Evolutionary conservation across 2,797 vertebrate species (phyloP), one percentile per base, ranked within the genome.

Genomic region (Crax fasciolata): DNA sequence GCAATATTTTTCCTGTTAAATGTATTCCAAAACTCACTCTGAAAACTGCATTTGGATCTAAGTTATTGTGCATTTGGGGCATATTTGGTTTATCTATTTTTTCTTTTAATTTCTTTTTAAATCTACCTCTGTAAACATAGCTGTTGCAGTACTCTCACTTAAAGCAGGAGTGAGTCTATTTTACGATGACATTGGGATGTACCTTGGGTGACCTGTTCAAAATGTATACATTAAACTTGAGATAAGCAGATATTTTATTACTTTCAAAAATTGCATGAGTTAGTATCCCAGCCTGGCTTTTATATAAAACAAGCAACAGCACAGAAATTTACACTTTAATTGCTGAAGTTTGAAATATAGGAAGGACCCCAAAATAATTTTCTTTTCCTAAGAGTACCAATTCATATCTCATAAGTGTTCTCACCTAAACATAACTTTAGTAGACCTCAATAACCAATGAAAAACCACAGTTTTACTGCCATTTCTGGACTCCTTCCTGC

Each of bases 401-500:
- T 67, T 70, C 32, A 66, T 82, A 89, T 83, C 66, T 68, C 18
- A 1, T 65, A 87, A 57, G 38, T 93, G 84, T 80, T 21, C 28
- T 74, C 78, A 85, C 63, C 63, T 68, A 76, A 85, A 84, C 54
- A 51, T 81, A 83, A 90, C 72, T 49, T 91, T 83, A 83, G 83
- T 30, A 84, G 76, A 41, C 32, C 73, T 77, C 66, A 85, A 87
- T 32, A 95, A 95, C 65, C 73, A 91, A 59, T 13, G 58, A 91
- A 94, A 89, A 87, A 51, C 17, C 68, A 79, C 48, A 57, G 66
- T 81, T 94, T 85, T 92, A 95, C 70, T 94, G 79, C 82, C 87
- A 85, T 81, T 96, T 94, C 92, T 96, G 82, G 70, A 84, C 48
- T 96, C 70, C 72, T 84, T 94, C 58, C 84, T 96, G 81, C 75